These are phyloP conservation scores for Pterocles orientalis DNA, from an alignment of 2,113 vertebrate species.

Conservation along the genomic window DNA sequence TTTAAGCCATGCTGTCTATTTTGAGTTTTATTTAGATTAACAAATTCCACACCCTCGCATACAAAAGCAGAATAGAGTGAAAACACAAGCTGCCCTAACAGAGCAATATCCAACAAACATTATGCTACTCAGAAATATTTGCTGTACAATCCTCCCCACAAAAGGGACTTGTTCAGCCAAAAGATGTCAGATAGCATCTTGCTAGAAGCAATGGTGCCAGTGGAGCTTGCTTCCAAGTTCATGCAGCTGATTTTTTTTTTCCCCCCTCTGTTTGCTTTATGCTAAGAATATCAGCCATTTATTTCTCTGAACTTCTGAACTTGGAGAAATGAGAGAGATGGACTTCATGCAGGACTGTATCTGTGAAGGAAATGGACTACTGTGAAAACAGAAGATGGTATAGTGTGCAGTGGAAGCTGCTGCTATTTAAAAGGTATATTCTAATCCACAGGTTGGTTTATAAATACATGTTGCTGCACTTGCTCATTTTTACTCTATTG, in stretches of 20 bases:
- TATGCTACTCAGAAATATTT: conserved; percentile 82
- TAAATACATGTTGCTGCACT: not conserved
- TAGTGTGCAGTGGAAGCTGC: not conserved
- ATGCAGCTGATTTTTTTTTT: conserved; percentile 55
- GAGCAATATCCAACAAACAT: conserved; percentile 84
- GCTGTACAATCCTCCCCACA: conserved; percentile 78
- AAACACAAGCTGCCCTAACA: conserved; percentile 83
- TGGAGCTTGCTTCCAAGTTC: conserved; percentile 74
- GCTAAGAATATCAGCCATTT: conserved; percentile 8
- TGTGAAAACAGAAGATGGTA: not conserved
- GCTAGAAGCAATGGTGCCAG: conserved; percentile 77
- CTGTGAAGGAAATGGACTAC: not conserved
- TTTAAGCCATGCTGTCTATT: conserved; percentile 76
- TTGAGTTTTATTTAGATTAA: conserved; percentile 87
- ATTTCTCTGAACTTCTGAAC: conserved; percentile 6
- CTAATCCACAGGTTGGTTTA: not conserved
- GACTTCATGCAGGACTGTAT: not conserved
- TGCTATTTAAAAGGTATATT: not conserved
- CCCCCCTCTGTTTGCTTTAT: conserved; percentile 6
- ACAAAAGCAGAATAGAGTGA: conserved; percentile 80
- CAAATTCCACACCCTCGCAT: conserved; percentile 83
- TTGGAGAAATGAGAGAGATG: not conserved
- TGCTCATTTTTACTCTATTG: not conserved
- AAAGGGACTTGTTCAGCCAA: conserved; percentile 80
- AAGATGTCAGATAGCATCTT: conserved; percentile 85